phyloP scores from a whole-genome alignment of 2,888 invertebrate genomes.

The Kryphioiulus occultus region DNA sequence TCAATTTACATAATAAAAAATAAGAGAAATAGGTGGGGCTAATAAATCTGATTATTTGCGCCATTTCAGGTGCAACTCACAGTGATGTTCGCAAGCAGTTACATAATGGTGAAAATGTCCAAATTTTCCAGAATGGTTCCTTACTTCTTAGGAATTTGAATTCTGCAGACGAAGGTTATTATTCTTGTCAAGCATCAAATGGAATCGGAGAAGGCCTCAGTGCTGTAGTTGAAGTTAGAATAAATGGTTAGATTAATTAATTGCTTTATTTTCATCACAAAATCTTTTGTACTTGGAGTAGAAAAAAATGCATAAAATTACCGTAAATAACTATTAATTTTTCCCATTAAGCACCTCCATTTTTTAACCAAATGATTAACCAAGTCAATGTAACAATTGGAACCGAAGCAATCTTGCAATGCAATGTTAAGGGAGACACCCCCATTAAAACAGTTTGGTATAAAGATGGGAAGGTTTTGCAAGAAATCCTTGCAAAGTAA shows the following conservation, averaged over 20 bases:
- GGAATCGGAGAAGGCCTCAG: slow-evolving; percentile 94
- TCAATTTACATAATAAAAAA: neutral
- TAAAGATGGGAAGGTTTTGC: slow-evolving; percentile 49
- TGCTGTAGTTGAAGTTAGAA: slow-evolving; percentile 90
- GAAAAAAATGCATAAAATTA: too few species aligned
- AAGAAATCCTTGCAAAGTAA: neutral
- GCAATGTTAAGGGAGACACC: slow-evolving; percentile 49
- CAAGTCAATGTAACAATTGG: neutral
- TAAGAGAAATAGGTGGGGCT: neutral
- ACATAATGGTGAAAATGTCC: neutral
- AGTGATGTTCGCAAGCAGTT: neutral
- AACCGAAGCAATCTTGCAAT: slow-evolving; percentile 40
- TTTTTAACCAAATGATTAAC: slow-evolving; percentile 38
- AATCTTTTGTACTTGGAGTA: too few species aligned
- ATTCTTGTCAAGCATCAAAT: slow-evolving; percentile 94
- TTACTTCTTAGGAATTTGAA: slow-evolving; percentile 6
- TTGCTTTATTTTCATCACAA: too few species aligned
- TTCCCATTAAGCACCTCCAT: slow-evolving; percentile 46
- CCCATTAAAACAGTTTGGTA: slow-evolving; percentile 51
- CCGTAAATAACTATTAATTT: too few species aligned
- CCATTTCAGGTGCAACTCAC: neutral
- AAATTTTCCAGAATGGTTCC: slow-evolving; percentile 52
- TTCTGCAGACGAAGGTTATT: slow-evolving; percentile 73
- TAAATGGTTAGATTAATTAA: slow-evolving; percentile 74
- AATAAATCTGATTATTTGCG: neutral